These are phyloP conservation scores for Mythimna albipuncta DNA, from an alignment of 2,888 invertebrate genomes.

Conservation along the genomic window DNA sequence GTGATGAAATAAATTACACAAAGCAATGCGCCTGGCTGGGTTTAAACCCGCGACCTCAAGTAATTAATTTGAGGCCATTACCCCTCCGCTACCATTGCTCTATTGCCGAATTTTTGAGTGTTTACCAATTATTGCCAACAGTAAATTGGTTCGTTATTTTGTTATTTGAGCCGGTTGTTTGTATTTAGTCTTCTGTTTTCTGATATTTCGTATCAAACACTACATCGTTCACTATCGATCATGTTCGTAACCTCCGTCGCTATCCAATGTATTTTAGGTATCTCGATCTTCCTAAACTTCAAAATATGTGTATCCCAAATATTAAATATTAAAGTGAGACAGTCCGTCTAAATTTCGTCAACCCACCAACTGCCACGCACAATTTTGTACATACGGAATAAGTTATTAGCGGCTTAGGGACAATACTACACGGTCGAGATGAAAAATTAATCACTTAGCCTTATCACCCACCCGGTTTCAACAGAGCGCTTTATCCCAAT, in stretches of 20 bases:
- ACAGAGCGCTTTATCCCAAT: conserved; percentile 38
- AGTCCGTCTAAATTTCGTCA: conserved; percentile 32
- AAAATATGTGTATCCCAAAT: conserved; percentile 36
- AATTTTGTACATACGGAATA: conserved; percentile 64
- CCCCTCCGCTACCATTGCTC: too few relatives aligned
- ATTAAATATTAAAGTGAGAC: conserved; percentile 52
- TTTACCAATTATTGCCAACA: conserved; percentile 16
- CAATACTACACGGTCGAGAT: conserved; percentile 51
- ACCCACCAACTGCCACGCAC: conserved; percentile 43
- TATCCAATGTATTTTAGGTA: neutral
- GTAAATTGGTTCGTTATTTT: neutral
- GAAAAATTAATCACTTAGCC: conserved; percentile 63
- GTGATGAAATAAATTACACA: too few relatives aligned
- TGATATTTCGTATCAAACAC: neutral
- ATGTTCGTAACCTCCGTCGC: neutral
- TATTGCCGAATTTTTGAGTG: neutral
- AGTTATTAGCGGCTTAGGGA: conserved; percentile 55
- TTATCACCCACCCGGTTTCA: conserved; percentile 46
- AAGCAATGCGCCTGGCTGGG: too few relatives aligned
- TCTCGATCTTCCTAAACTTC: neutral
- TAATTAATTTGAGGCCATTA: too few relatives aligned
- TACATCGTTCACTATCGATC: neutral
- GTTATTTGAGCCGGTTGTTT: conserved; percentile 5
- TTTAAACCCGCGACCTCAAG: too few relatives aligned
- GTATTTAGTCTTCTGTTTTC: neutral